Evolutionary conservation across 1,140 invertebrate genomes (phyloP), one percentile per base, ranked within the genome.

Genomic region (Drosophila funebris): DNA sequence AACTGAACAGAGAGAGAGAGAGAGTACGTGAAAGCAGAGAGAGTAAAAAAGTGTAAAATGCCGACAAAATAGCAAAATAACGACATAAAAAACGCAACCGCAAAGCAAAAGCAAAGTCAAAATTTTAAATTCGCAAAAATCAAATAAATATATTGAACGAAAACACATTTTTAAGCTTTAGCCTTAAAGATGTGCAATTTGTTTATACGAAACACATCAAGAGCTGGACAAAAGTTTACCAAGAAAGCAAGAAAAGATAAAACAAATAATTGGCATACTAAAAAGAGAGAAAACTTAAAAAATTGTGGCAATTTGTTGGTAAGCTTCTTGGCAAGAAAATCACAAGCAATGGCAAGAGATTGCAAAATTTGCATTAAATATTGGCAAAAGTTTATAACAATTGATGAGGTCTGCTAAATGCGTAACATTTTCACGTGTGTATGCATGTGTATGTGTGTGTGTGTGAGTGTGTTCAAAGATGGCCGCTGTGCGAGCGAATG

Each of bases 61-160:
- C 81, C 82, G 81, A 88, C 78, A 85, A 78, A 77, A 81, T 62
- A 71, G 76, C 36, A 77, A 72, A 76, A 80, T 52, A 81, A 61
- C 37, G 24, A 22, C 18, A 57, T 33, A 74, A 69, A 54, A 56
- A 70, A 53, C 22, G 22, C 56, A 22, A 43, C 29, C 13, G 37
- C 22, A 58, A 70, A 78, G 70, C 53, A 71, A 52, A 64, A 68
- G 70, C 14, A 46, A 69, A 68, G 52, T 46, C 48, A 50, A 33
- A 37, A 70, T 37, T 44, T 67, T 7, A 33, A 5, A 39, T 58
- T 43, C 11, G 2, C 6, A 63, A 74, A 69, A 54, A 44, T 72
- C 52, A 11, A 18, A 8, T 4, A 52, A 52, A 52, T 11, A 18
- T 20, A 5, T 0, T 5, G 33, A 52, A 18, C 4, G 4, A 52